Conservation (phyloP, 2,113 vertebrate species). For the Podocnemis expansa region DNA sequence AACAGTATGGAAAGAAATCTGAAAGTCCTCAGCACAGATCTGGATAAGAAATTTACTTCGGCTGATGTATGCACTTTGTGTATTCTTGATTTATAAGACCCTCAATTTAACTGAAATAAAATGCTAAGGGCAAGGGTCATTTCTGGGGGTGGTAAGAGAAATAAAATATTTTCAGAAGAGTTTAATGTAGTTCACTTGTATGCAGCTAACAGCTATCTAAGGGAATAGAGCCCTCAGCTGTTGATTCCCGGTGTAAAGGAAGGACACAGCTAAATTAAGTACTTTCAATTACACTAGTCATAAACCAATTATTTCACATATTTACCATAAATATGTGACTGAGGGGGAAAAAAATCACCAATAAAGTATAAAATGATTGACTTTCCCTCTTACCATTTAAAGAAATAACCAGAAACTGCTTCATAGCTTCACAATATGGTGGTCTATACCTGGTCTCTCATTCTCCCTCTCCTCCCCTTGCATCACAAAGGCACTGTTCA, state of each 20-base stretch:
- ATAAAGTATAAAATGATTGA: neutral
- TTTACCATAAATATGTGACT: neutral
- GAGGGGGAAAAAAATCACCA: neutral
- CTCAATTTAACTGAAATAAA: neutral
- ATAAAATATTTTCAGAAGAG: neutral
- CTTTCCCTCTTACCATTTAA: neutral
- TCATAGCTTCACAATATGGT: neutral
- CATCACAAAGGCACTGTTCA: neutral
- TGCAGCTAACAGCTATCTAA: neutral
- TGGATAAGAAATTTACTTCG: neutral
- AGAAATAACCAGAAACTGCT: rapidly evolving
- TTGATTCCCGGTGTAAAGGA: neutral
- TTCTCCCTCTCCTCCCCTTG: neutral
- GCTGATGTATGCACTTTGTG: neutral
- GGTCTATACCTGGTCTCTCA: neutral
- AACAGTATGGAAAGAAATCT: rapidly evolving
- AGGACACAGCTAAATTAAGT: neutral
- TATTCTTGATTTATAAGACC: neutral
- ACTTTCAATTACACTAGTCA: rapidly evolving
- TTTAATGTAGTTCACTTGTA: constrained; percentile 4
- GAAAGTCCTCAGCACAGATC: rapidly evolving
- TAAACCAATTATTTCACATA: neutral
- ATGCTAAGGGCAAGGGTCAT: rapidly evolving
- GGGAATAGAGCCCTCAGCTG: neutral
- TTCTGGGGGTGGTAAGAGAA: rapidly evolving